Conservation (phyloP, 1,140 invertebrate species). For the Holcopasites calliopsidis region DNA sequence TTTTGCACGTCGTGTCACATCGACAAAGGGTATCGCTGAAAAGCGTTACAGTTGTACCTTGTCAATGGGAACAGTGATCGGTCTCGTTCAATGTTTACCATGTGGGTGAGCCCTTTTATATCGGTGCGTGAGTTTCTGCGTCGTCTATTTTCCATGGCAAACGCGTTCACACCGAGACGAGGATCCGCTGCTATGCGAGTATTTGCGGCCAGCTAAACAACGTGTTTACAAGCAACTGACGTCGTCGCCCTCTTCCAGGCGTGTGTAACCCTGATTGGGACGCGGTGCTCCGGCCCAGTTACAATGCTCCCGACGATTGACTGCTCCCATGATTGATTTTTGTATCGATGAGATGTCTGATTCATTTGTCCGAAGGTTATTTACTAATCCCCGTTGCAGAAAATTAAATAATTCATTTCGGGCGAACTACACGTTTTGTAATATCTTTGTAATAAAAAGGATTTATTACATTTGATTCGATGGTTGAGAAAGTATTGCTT, state of each 20-base stretch:
- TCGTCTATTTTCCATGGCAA: constrained; percentile 32
- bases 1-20: not conserved
- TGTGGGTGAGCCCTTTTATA: not conserved
- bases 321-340: constrained; percentile 61
- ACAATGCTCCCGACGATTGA: constrained; percentile 44
- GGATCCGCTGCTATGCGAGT: constrained; percentile 15
- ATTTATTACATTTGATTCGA: no score
- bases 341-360: constrained; percentile 20
- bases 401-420: no score
- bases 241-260: constrained; percentile 50
- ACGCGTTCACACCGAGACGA: constrained; percentile 32
- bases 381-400: not conserved
- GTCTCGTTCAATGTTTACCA: not conserved
- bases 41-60: not conserved
- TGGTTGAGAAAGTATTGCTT: no score
- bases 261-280: constrained; percentile 57
- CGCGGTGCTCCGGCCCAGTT: constrained; percentile 41
- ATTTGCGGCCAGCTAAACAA: constrained; percentile 52
- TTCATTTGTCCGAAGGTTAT: not conserved
- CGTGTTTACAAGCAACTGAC: constrained; percentile 60
- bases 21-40: not conserved
- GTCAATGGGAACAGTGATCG: not conserved
- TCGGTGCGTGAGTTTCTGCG: constrained; percentile 2
- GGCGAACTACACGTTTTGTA: no score
- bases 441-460: no score